A percentile compares a stretch with the other conserved stretches of the same genome.
These are phyloP conservation scores for Rhynchopsitta pachyrhyncha DNA, from an alignment of 2,113 vertebrate genomes.

Conservation along the genomic window DNA sequence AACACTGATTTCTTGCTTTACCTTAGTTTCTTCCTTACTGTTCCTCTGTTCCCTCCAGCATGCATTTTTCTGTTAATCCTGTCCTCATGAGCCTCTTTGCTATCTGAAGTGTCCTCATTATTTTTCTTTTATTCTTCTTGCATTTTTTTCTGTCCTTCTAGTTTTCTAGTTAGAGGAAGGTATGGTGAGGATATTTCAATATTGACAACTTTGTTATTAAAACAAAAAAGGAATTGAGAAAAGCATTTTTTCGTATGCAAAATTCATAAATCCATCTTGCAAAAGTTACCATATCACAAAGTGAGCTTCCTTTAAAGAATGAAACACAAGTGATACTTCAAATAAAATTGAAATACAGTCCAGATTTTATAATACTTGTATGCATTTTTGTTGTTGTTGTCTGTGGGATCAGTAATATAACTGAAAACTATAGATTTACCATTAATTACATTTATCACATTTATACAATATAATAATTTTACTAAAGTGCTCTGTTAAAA, in stretches of 20 bases:
- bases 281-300: background rate
- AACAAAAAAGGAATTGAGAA: background rate
- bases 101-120: background rate
- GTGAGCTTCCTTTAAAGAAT: background rate
- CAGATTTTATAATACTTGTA: background rate
- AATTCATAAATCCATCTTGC: background rate
- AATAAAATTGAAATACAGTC: background rate
- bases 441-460: background rate
- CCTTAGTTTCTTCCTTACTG: background rate
- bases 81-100: background rate
- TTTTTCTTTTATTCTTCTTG: background rate
- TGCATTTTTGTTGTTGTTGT: background rate
- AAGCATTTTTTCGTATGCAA: background rate
- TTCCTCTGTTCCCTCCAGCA: background rate
- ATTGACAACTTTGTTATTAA: background rate
- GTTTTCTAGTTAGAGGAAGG: background rate
- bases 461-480: background rate
- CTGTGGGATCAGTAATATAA: background rate
- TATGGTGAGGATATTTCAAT: background rate
- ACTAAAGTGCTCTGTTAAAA: background rate
- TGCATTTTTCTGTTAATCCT: background rate
- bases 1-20: background rate
- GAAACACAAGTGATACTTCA: background rate
- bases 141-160: background rate
- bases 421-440: background rate